phyloP scores from a whole-genome alignment of 2,888 invertebrate species.

The Brachyptera putata region DNA sequence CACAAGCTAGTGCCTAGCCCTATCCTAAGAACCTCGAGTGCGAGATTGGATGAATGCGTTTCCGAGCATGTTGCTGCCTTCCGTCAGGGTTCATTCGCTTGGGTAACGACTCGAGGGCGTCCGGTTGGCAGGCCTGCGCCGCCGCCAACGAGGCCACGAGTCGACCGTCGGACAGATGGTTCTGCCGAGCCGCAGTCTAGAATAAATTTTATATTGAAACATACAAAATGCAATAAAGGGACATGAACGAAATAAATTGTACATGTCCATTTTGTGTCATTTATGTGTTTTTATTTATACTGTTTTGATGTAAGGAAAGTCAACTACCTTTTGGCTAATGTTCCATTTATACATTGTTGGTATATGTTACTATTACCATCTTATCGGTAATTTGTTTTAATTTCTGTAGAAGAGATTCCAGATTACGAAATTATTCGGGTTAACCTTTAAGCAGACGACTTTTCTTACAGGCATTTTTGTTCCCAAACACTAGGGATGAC shows the following conservation, averaged over 20 bases:
- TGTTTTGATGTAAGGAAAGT: neutral
- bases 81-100: constrained; percentile 3
- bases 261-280: constrained; percentile 21
- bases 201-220: constrained; percentile 29
- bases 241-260: constrained; percentile 1
- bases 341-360: neutral
- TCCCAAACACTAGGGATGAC: too few species aligned
- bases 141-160: constrained; percentile 7
- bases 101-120: neutral
- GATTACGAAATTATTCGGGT: too few species aligned
- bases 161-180: neutral
- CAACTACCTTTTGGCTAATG: neutral
- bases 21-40: neutral
- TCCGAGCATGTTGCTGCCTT: neutral
- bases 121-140: neutral
- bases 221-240: constrained; percentile 20
- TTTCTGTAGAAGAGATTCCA: neutral
- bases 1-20: constrained; percentile 12
- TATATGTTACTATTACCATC: too few species aligned
- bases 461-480: neutral
- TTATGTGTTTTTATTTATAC: neutral
- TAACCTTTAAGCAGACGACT: neutral
- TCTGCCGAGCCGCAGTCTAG: constrained; percentile 3
- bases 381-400: neutral
- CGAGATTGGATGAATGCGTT: neutral